A percentile compares a stretch with the other conserved stretches of the same genome.
phyloP scores from a whole-genome alignment of 92 coral and sea anemone species.

The Actinostola sp. region DNA sequence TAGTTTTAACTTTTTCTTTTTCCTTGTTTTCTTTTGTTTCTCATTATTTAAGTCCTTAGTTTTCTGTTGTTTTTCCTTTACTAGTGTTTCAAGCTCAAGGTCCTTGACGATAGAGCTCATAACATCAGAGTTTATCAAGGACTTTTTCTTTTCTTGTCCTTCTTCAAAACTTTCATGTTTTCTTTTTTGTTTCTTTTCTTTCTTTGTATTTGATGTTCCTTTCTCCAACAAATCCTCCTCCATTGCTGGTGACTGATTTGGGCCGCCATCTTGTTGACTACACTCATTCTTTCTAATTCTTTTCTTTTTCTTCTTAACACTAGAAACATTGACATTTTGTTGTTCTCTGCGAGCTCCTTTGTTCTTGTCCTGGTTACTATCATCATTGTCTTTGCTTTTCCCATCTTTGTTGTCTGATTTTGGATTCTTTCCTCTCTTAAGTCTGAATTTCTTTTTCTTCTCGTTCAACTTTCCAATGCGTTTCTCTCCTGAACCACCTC shows the following conservation, averaged over 20 bases:
- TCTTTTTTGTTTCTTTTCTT: slow-evolving; percentile 15
- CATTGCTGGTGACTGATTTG: background rate
- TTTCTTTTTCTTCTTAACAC: background rate
- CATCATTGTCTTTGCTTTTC: background rate
- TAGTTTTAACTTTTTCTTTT: background rate
- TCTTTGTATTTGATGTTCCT: background rate
- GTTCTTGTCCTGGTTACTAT: background rate
- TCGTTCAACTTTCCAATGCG: slow-evolving; percentile 68
- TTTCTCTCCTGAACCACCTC: slow-evolving; percentile 90
- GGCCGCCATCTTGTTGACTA: too few relatives aligned
- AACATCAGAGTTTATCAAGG: slow-evolving; percentile 16
- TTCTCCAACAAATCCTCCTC: background rate
- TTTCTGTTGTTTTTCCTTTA: slow-evolving; percentile 1
- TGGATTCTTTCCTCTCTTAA: slow-evolving; percentile 54
- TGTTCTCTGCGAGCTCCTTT: background rate
- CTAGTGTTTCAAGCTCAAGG: slow-evolving; percentile 27
- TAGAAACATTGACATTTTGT: background rate
- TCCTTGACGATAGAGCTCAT: slow-evolving; percentile 27
- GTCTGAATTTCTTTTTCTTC: slow-evolving; percentile 71
- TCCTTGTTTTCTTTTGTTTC: slow-evolving; percentile 10
- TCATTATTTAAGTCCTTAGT: background rate
- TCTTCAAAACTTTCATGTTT: background rate
- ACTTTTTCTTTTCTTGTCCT: slow-evolving; percentile 8
- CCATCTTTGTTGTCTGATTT: background rate
- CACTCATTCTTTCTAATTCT: background rate